Conservation (phyloP, 2,113 vertebrate genomes). For the Lophochroa leadbeateri region DNA sequence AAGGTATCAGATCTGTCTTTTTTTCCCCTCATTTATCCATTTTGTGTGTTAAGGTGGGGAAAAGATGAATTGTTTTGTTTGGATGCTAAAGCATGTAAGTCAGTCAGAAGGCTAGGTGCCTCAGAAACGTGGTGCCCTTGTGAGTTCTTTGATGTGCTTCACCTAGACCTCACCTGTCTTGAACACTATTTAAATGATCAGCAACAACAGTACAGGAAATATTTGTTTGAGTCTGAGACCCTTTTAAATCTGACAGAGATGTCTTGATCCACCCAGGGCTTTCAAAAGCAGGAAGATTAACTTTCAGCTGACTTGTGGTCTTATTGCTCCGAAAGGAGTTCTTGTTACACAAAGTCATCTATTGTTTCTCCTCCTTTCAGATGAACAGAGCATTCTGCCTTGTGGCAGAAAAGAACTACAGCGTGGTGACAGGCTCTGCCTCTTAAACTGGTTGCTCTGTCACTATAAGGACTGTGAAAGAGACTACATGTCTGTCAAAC, state of each 20-base stretch:
- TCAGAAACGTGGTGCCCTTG: not conserved
- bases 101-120: not conserved
- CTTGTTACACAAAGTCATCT: not conserved
- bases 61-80: not conserved
- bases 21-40: not conserved
- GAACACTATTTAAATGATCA: not conserved
- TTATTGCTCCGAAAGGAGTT: not conserved
- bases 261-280: not conserved
- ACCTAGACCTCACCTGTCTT: not conserved
- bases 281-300: not conserved
- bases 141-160: not conserved
- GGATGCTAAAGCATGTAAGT: not conserved
- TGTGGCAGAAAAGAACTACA: constrained; percentile 61
- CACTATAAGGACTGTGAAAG: constrained; percentile 75
- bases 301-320: not conserved
- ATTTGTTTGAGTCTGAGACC: not conserved
- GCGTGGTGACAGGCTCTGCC: constrained; percentile 74
- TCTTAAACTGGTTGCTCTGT: constrained; percentile 77
- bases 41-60: not conserved
- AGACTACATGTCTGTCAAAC: constrained; percentile 89
- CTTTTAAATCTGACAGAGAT: not conserved
- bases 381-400: constrained; percentile 67
- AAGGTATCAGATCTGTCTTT: not conserved
- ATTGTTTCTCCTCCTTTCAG: constrained; percentile 64
- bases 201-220: not conserved